Base-by-base conservation (phyloP, 2,113 vertebrate species). In the Esox niger region DNA sequence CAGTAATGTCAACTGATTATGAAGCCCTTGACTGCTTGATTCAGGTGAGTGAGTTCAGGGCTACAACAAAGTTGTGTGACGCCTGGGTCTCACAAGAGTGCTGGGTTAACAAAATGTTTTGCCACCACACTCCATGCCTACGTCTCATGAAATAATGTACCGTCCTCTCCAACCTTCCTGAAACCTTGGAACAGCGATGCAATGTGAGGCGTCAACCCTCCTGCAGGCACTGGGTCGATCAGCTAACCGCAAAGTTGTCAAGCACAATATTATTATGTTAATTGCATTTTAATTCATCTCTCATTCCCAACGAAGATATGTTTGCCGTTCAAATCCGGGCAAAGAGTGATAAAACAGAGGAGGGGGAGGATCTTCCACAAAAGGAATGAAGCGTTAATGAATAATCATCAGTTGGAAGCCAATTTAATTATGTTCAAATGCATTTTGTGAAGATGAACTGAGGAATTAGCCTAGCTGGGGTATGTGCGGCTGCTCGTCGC, bases 391-490 rank as follows among this genome's bases (percentile, higher is more conserved):
- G 88, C 90, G 91, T 92, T 94, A 95, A 94, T 94, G 92, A 93
- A 92, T 92, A 93, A 91, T 92, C 89, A 92, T 92, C 91, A 87
- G 91, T 91, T 86, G 92, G 91, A 92, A 92, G 93, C 90, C 92
- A 91, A 91, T 93, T 93, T 92, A 91, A 94, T 93, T 92, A 93
- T 92, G 89, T 93, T 94, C 88, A 91, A 94, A 94, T 92, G 91
- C 88, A 88, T 92, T 82, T 89, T 91, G 85, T 87, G 84, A 88
- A 90, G 89, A 92, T 89, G 89, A 91, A 86, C 87, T 83, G 88
- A 85, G 90, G 87, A 87, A 89, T 85, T 88, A 69, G 82, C 73
- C 76, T 46, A 17, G 38, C 15, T 43, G 38, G 38, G 38, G 66
- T 52, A 88, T 86, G 88, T 79, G 73, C 85, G 86, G 85, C 81